Conservation (phyloP, 2,797 vertebrate species). For the Enteromius treurensis region DNA sequence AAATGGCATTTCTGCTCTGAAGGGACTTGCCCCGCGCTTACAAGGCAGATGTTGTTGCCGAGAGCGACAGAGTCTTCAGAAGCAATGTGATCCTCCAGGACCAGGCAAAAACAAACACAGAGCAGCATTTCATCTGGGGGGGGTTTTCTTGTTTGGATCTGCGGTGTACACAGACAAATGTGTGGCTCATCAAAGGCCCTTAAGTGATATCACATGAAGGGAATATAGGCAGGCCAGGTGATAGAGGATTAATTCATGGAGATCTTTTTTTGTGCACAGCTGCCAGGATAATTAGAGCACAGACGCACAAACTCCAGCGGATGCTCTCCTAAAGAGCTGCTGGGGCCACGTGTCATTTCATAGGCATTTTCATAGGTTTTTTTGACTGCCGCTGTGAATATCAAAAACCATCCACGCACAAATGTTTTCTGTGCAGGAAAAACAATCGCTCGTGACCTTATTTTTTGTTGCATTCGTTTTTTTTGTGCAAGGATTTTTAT, state of each 20-base stretch:
- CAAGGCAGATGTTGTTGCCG: slow-evolving; percentile 79
- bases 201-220: slow-evolving; percentile 55
- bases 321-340: slow-evolving; percentile 32
- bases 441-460: not conserved
- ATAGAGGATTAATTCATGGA: slow-evolving; percentile 51
- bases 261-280: slow-evolving; percentile 46
- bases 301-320: slow-evolving; percentile 50
- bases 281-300: slow-evolving; percentile 53
- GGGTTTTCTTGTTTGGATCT: slow-evolving; percentile 61
- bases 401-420: not conserved
- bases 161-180: slow-evolving; percentile 51
- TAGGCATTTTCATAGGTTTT: not conserved
- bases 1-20: slow-evolving; percentile 77
- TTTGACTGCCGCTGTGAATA: slow-evolving; percentile 33
- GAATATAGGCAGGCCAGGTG: slow-evolving; percentile 49
- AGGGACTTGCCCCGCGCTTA: slow-evolving; percentile 79
- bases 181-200: slow-evolving; percentile 56
- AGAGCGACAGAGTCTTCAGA: slow-evolving; percentile 75
- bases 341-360: slow-evolving; percentile 36
- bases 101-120: slow-evolving; percentile 72
- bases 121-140: slow-evolving; percentile 61
- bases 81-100: slow-evolving; percentile 79
- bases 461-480: not conserved
- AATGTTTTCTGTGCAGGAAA: slow-evolving; percentile 3
- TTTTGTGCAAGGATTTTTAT: not conserved